These are phyloP conservation scores for Bovichtus variegatus DNA, from an alignment of 2,797 vertebrate species.

Conservation along the genomic window DNA sequence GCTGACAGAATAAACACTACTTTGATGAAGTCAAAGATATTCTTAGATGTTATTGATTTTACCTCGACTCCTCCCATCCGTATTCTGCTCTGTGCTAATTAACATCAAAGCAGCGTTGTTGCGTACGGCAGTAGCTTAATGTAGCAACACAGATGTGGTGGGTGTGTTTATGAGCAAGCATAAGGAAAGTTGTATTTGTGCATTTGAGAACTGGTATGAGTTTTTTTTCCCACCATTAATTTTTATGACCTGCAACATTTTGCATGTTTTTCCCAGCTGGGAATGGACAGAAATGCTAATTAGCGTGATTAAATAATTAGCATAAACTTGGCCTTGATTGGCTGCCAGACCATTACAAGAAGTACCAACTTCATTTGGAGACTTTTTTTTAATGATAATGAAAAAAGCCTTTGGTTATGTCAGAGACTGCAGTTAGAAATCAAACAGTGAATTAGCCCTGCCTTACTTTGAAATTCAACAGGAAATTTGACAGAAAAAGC, in stretches of 20 bases:
- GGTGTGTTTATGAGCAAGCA: not conserved
- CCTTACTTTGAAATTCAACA: slow-evolving; percentile 40
- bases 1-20: too few species aligned
- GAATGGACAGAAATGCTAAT: slow-evolving; percentile 59
- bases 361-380: slow-evolving; percentile 47
- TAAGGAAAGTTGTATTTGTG: not conserved
- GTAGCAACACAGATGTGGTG: slow-evolving; percentile 23
- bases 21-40: slow-evolving; percentile 17
- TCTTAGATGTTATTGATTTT: slow-evolving; percentile 52
- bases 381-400: slow-evolving; percentile 58
- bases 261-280: slow-evolving; percentile 52
- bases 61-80: slow-evolving; percentile 30
- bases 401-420: slow-evolving; percentile 46
- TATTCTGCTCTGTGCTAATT: slow-evolving; percentile 48
- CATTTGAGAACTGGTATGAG: not conserved
- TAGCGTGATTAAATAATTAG: slow-evolving; percentile 60
- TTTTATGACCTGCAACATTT: slow-evolving; percentile 50
- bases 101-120: slow-evolving; percentile 49
- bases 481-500: slow-evolving; percentile 59
- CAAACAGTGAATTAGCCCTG: slow-evolving; percentile 41
- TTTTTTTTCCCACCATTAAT: slow-evolving; percentile 15
- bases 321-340: slow-evolving; percentile 60
- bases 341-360: slow-evolving; percentile 62
- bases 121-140: slow-evolving; percentile 14
- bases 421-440: slow-evolving; percentile 34